Evolutionary conservation across 2,888 invertebrate species (phyloP).

Genomic region (Zhuqinia jingwanae): DNA sequence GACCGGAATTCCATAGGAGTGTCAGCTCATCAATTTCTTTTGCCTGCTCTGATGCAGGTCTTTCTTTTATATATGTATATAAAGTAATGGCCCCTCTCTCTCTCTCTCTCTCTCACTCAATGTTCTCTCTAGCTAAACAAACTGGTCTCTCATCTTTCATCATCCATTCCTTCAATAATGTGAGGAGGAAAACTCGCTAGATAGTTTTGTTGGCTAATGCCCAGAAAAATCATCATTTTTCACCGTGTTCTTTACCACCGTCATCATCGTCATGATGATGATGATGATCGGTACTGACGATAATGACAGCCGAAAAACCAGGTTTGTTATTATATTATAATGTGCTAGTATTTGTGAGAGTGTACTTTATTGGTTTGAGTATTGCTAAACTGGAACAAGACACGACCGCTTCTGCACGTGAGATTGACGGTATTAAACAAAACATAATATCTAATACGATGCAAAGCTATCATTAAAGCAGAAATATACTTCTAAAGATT

Average conservation of each 20-base stretch:
- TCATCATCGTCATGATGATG: slow-evolving; percentile 1
- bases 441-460: slow-evolving; percentile 6
- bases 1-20: slow-evolving; percentile 8
- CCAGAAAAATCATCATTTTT: slow-evolving; percentile 57
- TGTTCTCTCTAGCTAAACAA: not conserved
- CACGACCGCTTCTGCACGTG: slow-evolving; percentile 48
- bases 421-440: slow-evolving; percentile 50
- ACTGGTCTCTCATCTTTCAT: slow-evolving; percentile 1
- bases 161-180: not conserved
- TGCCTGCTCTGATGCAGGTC: not conserved
- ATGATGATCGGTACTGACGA: slow-evolving; percentile 47
- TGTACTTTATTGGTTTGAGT: not conserved
- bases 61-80: not conserved
- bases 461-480: not conserved
- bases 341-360: not conserved
- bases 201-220: slow-evolving; percentile 55
- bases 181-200: not conserved
- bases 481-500: not conserved
- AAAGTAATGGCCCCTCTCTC: too few relatives aligned
- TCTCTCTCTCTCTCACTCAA: too few relatives aligned
- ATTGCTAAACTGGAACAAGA: slow-evolving; percentile 41
- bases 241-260: slow-evolving; percentile 9
- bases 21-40: not conserved
- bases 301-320: not conserved
- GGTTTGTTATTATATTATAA: slow-evolving; percentile 5